phyloP scores from a whole-genome alignment of 2,797 vertebrate genomes.

The Sebastiscus tertius region DNA sequence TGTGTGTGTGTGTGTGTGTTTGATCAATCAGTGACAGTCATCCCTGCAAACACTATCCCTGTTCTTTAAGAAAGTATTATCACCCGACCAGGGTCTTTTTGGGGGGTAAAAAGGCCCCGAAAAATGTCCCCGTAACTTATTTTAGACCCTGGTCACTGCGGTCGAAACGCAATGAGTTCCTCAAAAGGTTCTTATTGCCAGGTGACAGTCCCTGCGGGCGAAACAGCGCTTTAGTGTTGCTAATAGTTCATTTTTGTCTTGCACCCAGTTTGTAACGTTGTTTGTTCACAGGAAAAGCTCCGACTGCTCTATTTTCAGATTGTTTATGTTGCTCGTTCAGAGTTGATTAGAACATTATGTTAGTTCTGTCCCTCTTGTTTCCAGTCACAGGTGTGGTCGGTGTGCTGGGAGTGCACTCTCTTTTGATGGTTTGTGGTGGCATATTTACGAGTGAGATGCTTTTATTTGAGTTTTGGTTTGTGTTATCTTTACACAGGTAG shows the following conservation, averaged over 20 bases:
- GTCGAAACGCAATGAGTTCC: too few relatives aligned
- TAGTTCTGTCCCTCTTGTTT: neutral
- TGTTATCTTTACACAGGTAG: constrained; percentile 20
- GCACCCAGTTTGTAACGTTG: neutral
- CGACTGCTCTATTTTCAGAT: neutral
- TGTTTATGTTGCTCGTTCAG: neutral
- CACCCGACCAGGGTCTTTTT: too few relatives aligned
- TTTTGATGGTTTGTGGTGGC: constrained; percentile 9
- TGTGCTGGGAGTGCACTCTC: neutral
- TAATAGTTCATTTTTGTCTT: neutral
- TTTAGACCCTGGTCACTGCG: too few relatives aligned
- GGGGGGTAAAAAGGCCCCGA: too few relatives aligned
- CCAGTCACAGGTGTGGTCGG: neutral
- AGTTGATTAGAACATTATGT: neutral
- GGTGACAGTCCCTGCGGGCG: too few relatives aligned
- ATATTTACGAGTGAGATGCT: neutral
- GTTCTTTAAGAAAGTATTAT: too few relatives aligned
- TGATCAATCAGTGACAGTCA: too few relatives aligned
- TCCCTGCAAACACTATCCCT: too few relatives aligned
- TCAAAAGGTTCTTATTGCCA: too few relatives aligned
- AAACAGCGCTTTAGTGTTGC: neutral
- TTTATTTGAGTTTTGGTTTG: constrained; percentile 17
- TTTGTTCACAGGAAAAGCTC: neutral
- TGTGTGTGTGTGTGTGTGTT: too few relatives aligned
- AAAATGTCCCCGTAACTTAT: too few relatives aligned